Evolutionary conservation across 2,888 invertebrate species (phyloP), one percentile per base, ranked within the genome.

Genomic region (Peribatodes rhomboidaria): DNA sequence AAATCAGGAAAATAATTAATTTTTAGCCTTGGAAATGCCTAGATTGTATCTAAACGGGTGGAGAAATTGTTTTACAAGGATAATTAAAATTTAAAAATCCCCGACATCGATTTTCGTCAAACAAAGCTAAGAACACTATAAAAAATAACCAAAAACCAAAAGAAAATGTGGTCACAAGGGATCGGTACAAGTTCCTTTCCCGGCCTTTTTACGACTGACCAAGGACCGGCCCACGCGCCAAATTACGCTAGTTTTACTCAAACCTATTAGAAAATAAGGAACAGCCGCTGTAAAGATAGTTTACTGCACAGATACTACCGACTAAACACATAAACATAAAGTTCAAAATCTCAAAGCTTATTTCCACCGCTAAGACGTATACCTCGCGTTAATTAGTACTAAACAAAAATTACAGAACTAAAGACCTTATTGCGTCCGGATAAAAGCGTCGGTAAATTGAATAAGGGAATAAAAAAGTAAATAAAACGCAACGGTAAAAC

Each of bases 401-500:
- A 73, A 71, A 69, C 71, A 68, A 69, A 67, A 70, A 67, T 72
- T 60, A 72, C 69, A 42, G 49, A 70, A 72, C 70, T 71, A 72
- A 71, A 68, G 69, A 67, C 71, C 71, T 71, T 74, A 74, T 68
- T 69, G 65, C 72, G 60, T 67, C 20, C 67, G 55, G 61, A 67
- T 72, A 74, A 71, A 69, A 70, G 68, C 67, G 65, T 64, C 54
- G 57, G 65, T 64, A 69, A 76, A 75, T 75, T 75, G 76, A 76
- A 76, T 75, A 72, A 70, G 71, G 70, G 70, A 71, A 73, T 76
- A 75, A 76, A 76, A 76, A 71, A 71, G 70, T 72, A 74, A 74
- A 76, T 76, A 76, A 76, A 76, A 74, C 68, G 69, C 64, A 65
- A 67, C 69, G 71, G 76, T 76, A 72, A 73, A 75, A 75, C 73